Percentiles rank a stretch among this genome's conserved stretches.
phyloP scores from a whole-genome alignment of 2,888 invertebrate species.

The Latheticus oryzae region DNA sequence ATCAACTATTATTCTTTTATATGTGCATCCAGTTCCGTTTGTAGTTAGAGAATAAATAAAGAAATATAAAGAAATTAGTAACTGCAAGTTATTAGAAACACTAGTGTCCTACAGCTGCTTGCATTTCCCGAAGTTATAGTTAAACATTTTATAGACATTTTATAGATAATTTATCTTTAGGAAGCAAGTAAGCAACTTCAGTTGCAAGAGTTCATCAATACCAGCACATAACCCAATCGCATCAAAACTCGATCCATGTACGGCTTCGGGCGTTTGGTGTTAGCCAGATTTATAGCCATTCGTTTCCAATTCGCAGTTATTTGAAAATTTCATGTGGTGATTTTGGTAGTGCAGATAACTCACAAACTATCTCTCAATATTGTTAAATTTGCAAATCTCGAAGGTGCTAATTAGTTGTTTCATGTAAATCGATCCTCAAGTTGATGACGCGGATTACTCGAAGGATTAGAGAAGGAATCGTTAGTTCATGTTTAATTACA shows the following conservation, averaged over 20 bases:
- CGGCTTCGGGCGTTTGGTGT: constrained; percentile 20
- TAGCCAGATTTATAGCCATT: constrained; percentile 23
- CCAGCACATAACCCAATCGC: constrained; percentile 23
- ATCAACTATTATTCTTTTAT: too few relatives aligned
- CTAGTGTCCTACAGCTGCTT: too few relatives aligned
- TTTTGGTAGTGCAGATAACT: constrained; percentile 4
- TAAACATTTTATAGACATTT: too few relatives aligned
- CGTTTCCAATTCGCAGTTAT: constrained; percentile 22
- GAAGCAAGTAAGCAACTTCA: too few relatives aligned
- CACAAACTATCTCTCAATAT: constrained; percentile 1
- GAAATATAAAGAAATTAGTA: too few relatives aligned
- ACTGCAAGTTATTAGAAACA: too few relatives aligned
- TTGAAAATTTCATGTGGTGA: constrained; percentile 18
- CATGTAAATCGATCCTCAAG: constrained; percentile 10
- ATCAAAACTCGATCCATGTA: constrained; percentile 21
- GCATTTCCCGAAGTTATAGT: too few relatives aligned
- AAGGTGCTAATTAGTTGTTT: constrained; percentile 17
- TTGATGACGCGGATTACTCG: constrained; percentile 23
- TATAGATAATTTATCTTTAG: too few relatives aligned
- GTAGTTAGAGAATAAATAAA: too few relatives aligned
- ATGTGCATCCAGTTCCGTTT: too few relatives aligned
- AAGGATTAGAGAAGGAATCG: constrained; percentile 33
- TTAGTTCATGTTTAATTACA: constrained; percentile 45
- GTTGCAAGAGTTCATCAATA: constrained; percentile 18
- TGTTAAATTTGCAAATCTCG: constrained; percentile 15